Percentiles rank a stretch among this genome's conserved stretches.
Conservation (phyloP, 2,797 vertebrate genomes). For the Cryptoblepharus egeriae region DNA sequence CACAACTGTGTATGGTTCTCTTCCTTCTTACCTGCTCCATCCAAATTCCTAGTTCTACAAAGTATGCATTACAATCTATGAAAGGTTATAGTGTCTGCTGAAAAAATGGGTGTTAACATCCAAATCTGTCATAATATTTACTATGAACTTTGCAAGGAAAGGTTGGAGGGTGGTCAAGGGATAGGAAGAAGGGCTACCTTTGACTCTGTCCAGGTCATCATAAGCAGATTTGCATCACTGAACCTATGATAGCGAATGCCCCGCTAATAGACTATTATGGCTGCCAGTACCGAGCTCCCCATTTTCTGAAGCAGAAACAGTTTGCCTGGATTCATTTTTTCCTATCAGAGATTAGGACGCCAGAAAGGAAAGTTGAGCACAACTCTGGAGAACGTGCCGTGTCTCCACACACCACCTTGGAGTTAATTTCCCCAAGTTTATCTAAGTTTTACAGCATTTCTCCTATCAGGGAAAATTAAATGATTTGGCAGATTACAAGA, state of each 20-base stretch:
- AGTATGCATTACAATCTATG: not conserved
- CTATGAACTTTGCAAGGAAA: not conserved
- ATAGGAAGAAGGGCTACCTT: not conserved
- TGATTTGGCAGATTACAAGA: slow-evolving; percentile 72
- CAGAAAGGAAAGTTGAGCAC: slow-evolving; percentile 15
- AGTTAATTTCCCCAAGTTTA: slow-evolving; percentile 70
- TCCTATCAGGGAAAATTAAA: slow-evolving; percentile 70
- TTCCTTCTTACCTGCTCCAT: not conserved
- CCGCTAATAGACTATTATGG: too few relatives aligned
- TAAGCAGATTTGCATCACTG: too few relatives aligned
- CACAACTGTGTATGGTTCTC: too few relatives aligned
- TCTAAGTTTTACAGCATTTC: slow-evolving; percentile 74
- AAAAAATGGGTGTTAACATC: not conserved
- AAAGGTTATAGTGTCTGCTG: too few relatives aligned
- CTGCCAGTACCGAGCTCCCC: too few relatives aligned
- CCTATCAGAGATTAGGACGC: slow-evolving; percentile 58
- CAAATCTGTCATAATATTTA: not conserved
- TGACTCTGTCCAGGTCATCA: not conserved
- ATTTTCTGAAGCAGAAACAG: not conserved
- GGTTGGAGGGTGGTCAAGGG: not conserved
- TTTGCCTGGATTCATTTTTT: slow-evolving; percentile 12
- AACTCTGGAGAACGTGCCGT: slow-evolving; percentile 42
- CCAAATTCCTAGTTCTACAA: slow-evolving; percentile 9
- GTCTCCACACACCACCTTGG: slow-evolving; percentile 45
- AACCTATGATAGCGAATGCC: too few relatives aligned